Conservation (phyloP, 2,113 vertebrate species). For the Crypturellus undulatus region DNA sequence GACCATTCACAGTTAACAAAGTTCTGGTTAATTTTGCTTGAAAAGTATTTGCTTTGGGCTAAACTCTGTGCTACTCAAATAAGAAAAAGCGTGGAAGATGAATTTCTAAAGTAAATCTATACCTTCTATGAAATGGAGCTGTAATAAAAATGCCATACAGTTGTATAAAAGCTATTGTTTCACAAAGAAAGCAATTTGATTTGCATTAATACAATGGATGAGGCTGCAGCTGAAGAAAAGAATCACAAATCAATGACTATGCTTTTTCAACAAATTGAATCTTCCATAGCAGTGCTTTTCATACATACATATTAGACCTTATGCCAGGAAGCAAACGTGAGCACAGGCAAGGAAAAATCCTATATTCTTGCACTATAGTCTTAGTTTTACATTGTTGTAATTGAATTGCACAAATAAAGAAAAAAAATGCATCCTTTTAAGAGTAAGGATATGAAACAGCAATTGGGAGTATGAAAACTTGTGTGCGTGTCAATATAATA, state of each 20-base stretch:
- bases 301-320: not conserved
- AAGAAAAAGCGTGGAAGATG: not conserved
- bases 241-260: conserved; percentile 43
- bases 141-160: not conserved
- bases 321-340: not conserved
- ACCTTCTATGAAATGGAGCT: not conserved
- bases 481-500: not conserved
- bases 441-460: not conserved
- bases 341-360: not conserved
- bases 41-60: not conserved
- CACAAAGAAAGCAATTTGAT: conserved; percentile 30
- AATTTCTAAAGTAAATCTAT: conserved; percentile 17
- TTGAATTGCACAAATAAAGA: not conserved
- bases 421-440: not conserved
- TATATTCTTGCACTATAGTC: not conserved
- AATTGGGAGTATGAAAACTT: not conserved
- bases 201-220: conserved; percentile 39
- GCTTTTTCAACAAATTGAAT: conserved; percentile 58
- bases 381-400: not conserved
- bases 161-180: conserved; percentile 22
- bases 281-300: not conserved
- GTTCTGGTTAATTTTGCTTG: not conserved
- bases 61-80: not conserved
- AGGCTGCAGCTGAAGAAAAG: not conserved
- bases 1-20: not conserved